A percentile compares a stretch with the other conserved stretches of the same genome.
phyloP scores from a whole-genome alignment of 2,113 vertebrate species.

The Acrocephalus arundinaceus region DNA sequence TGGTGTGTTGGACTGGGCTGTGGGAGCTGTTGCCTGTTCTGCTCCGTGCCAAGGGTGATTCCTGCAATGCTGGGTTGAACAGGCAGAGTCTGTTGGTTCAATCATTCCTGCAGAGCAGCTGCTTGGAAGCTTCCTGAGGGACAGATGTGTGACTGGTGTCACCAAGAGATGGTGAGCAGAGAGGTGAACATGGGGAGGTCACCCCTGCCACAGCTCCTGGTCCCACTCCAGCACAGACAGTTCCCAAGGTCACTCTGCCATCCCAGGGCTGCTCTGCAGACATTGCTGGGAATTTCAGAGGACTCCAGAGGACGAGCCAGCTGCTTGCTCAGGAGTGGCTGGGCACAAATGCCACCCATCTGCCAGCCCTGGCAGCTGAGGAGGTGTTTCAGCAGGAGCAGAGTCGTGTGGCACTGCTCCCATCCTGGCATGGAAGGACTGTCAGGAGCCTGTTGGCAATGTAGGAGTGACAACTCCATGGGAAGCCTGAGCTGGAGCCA shows the following conservation, averaged over 20 bases:
- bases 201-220: background rate
- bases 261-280: background rate
- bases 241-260: background rate
- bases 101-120: background rate
- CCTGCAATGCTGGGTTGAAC: background rate
- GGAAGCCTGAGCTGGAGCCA: background rate
- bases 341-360: background rate
- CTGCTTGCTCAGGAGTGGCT: background rate
- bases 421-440: background rate
- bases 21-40: rapidly evolving
- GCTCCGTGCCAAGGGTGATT: rapidly evolving
- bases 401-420: background rate
- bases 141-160: background rate
- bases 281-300: background rate
- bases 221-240: background rate
- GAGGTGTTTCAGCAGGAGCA: background rate
- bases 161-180: background rate
- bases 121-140: background rate
- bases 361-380: background rate
- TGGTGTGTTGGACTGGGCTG: background rate
- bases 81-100: background rate
- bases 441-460: background rate
- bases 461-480: background rate
- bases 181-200: rapidly evolving
- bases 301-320: background rate